Base-by-base conservation (phyloP, 2,888 invertebrate genomes). In the Athalia rosae region DNA sequence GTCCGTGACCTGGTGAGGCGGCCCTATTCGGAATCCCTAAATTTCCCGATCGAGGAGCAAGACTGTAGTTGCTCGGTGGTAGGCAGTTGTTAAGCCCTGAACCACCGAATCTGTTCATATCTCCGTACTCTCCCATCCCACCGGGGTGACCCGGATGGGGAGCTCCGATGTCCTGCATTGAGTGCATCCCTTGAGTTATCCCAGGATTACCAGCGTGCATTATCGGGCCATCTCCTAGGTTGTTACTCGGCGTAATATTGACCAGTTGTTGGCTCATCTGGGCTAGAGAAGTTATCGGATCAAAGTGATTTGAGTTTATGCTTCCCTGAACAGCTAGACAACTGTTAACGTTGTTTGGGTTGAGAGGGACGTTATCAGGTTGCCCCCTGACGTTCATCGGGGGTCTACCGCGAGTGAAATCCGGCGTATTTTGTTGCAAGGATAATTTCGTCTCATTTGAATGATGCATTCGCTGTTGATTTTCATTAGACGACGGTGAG, bases 211-310 rank as follows among this genome's bases (percentile, higher is more conserved):
- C 88, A 0, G 85, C 81, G 64, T 89, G 88, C 84, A 89, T 91
- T 80, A 88, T 80, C 62, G 92, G 91, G 80, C 92, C 92, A 4
- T 92, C 92, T 73, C 93, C 91, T 78, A 92, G 90, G n/a, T 93
- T 92, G 66, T 88, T 89, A 84, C 92, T 93, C 28, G 93, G 91
- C 73, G 93, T 93, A 88, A 95, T 95, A 85, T 95, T 96, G 11
- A 97, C 96, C 81, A 98, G 91, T 88, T 97, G 97, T 87, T 98
- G 97, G 80, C 97, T 97, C 98, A 98, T 98, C 90, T 98, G 97
- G 77, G 97, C 97, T 85, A 98, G 92, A 6, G 97, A 98, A 76
- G 97, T 96, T 85, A 98, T 98, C 0, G 98, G 98, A 91, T 98
- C 98, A 90, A 98, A 98, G 87, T 94, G 96, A 86, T 93, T 90